A percentile compares a stretch with the other conserved stretches of the same genome.
phyloP scores from a whole-genome alignment of 1,140 invertebrate genomes.

The Popillia japonica region DNA sequence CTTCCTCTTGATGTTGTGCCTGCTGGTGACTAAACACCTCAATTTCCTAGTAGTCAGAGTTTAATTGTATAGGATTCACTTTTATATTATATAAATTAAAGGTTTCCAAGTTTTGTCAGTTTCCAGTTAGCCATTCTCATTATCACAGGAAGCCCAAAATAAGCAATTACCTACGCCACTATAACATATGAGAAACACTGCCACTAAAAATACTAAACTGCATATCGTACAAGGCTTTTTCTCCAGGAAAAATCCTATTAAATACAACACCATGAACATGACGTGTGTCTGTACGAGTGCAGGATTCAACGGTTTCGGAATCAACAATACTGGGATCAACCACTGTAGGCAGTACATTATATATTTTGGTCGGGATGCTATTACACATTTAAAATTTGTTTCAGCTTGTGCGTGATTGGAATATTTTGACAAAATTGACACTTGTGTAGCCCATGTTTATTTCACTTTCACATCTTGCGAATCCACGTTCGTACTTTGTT shows the following conservation, averaged over 20 bases:
- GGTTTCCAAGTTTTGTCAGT: conserved; percentile 1
- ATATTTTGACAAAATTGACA: conserved; percentile 14
- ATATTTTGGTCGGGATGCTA: background rate
- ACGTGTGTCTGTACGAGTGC: conserved; percentile 94
- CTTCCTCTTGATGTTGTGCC: background rate
- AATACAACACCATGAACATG: conserved; percentile 94
- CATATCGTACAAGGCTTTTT: conserved; percentile 97
- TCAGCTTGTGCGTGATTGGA: conserved; percentile 16
- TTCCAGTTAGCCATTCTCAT: conserved; percentile 64
- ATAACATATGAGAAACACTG: conserved; percentile 94
- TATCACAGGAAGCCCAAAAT: conserved; percentile 85
- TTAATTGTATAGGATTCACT: conserved; percentile 23
- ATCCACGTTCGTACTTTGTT: conserved; percentile 16
- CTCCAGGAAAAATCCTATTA: conserved; percentile 94
- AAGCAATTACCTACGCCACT: conserved; percentile 94
- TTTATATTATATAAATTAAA: conserved; percentile 14
- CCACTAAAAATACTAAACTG: conserved; percentile 89
- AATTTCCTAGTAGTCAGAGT: conserved; percentile 26
- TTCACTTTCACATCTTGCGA: background rate
- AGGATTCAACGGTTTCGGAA: conserved; percentile 96
- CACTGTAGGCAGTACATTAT: conserved; percentile 98
- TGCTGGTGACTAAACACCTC: conserved; percentile 15
- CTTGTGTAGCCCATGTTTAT: background rate
- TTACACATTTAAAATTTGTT: conserved; percentile 34
- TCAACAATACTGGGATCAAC: conserved; percentile 94